Evolutionary conservation across 37 sponge, comb jelly and placozoan genomes (phyloP).

Genomic region (Crambe crambe): DNA sequence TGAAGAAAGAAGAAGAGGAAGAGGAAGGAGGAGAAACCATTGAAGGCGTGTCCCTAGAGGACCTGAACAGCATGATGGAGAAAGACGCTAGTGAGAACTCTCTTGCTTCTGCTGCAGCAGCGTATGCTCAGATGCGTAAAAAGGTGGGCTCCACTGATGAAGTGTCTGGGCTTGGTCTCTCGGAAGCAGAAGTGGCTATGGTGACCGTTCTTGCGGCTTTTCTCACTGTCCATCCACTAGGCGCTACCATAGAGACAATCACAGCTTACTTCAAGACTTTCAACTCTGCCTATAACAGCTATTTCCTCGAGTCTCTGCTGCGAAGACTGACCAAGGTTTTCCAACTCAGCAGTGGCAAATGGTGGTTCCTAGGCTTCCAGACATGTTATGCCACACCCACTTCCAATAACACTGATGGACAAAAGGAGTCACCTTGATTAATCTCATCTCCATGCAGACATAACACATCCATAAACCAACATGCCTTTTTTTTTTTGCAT

Average conservation of each 20-base stretch:
- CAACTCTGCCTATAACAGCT: constrained; percentile 51
- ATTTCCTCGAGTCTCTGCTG: constrained; percentile 72
- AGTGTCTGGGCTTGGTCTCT: constrained; percentile 23
- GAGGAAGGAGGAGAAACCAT: constrained; percentile 33
- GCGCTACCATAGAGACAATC: constrained; percentile 71
- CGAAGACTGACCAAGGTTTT: constrained; percentile 67
- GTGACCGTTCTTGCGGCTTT: constrained; percentile 64
- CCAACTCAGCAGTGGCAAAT: constrained; percentile 55
- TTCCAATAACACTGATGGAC: neutral
- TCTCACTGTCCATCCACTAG: constrained; percentile 83
- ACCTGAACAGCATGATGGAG: constrained; percentile 23
- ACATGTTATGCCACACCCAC: constrained; percentile 42
- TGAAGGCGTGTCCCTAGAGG: constrained; percentile 48
- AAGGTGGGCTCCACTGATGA: constrained; percentile 25
- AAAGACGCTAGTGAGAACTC: constrained; percentile 9
- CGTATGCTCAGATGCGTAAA: constrained; percentile 53
- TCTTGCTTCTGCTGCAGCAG: constrained; percentile 69
- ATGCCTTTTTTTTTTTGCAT: too few species aligned
- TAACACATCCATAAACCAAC: too few species aligned
- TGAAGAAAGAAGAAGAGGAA: constrained; percentile 24
- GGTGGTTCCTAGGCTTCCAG: constrained; percentile 91
- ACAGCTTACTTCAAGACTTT: constrained; percentile 62
- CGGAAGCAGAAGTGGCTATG: constrained; percentile 72
- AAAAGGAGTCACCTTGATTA: neutral
- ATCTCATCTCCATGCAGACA: too few species aligned